Evolutionary conservation across 2,888 invertebrate species (phyloP), one percentile per base, ranked within the genome.

Genomic region (Spodoptera littoralis): DNA sequence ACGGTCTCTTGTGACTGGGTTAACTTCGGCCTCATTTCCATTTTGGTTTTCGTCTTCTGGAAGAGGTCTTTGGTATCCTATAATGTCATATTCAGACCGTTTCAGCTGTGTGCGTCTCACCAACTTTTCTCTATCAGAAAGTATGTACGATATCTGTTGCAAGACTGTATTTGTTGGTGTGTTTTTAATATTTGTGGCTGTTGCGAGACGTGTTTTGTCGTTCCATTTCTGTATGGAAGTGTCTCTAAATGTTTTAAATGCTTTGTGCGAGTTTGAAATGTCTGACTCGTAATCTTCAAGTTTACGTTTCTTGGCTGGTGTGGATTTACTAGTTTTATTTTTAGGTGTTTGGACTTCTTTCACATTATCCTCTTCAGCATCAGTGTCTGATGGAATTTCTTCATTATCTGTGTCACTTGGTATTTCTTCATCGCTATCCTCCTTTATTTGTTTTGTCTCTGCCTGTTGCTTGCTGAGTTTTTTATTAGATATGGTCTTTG

Each of bases 171-270:
- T 97, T 54, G 93, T 95, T 79, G 93, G 96, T 71, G 96, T 93
- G 78, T 91, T 95, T 80, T 96, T 96, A 9, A 96, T 93, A 80
- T 95, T 96, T 8, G 96, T 95, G n/a, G 96, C 95, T 11, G 96
- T 95, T 0, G 97, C 95, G 42, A 98, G 90, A 74, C 97, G 96
- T 0, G 98, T 99, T 90, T 98, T 98, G 69, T 99, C 98, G 90
- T 98, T 97, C 99, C 99, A 99, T 88, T 98, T 98, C 79, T 98
- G 97, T 66, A 99, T 97, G 9, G 97, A 97, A 0, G 96, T 91
- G 84, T 99, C 96, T 86, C 98, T 96, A 82, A 97, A 98, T 8
- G 95, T 84, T 73, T 92, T 95, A 73, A 97, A 97, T 3, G 91
- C 88, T 75, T 95, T 91, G 82, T 97, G 96, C 47, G 95, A 91